These are phyloP conservation scores for Poeciliopsis infans DNA, from an alignment of 2,797 vertebrate genomes.

Conservation along the genomic window DNA sequence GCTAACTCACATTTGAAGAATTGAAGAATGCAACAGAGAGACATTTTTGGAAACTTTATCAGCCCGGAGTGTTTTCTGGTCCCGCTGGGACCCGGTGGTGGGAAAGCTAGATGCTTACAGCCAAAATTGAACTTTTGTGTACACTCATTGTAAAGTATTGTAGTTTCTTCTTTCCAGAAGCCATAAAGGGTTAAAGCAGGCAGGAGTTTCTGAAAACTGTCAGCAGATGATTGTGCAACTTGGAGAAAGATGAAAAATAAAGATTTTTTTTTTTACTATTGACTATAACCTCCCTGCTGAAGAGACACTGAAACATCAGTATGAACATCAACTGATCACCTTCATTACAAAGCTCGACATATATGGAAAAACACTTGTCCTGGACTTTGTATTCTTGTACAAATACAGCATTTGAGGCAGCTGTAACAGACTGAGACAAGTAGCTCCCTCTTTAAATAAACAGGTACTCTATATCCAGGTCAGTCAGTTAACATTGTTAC, in stretches of 20 bases:
- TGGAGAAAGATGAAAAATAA: not conserved
- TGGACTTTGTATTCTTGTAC: slow-evolving; percentile 6
- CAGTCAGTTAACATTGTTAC: not conserved
- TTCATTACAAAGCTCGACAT: not conserved
- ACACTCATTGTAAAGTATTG: not conserved
- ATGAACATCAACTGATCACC: not conserved
- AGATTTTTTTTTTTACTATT: not conserved
- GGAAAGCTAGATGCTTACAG: not conserved
- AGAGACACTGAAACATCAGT: not conserved
- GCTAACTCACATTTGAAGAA: not conserved
- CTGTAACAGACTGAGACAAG: not conserved
- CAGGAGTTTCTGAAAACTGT: not conserved
- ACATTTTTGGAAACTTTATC: not conserved
- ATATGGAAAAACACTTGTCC: not conserved
- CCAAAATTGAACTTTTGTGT: not conserved
- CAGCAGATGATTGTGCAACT: not conserved
- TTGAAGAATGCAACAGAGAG: not conserved
- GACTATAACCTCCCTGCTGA: not conserved
- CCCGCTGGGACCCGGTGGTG: not conserved
- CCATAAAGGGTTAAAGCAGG: not conserved
- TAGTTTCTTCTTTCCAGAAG: not conserved
- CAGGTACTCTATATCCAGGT: not conserved
- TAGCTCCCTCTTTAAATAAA: not conserved
- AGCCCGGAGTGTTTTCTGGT: not conserved
- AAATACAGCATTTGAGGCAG: not conserved